Conservation (phyloP, 92 coral and sea anemone species). For the Phenganax subtilis region DNA sequence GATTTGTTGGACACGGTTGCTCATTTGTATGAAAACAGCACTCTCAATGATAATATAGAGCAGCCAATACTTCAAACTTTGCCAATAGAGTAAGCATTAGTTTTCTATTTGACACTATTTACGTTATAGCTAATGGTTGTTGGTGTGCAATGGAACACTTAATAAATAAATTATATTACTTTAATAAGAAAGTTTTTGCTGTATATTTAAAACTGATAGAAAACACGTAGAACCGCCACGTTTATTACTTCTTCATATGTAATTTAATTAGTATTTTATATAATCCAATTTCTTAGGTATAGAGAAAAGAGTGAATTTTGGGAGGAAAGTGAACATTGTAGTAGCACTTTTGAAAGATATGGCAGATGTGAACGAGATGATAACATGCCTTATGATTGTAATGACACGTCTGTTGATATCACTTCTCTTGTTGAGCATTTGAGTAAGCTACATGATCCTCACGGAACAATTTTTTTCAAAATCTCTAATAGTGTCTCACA, state of each 20-base stretch:
- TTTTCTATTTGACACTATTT: background rate
- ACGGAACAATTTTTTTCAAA: background rate
- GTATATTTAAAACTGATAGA: too few species aligned
- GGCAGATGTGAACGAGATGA: background rate
- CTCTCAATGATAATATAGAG: slow-evolving; percentile 3
- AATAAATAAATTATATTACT: background rate
- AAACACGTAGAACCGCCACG: too few species aligned
- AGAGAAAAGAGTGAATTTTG: slow-evolving; percentile 20
- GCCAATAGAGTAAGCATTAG: slow-evolving; percentile 22
- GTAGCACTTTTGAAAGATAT: slow-evolving; percentile 2
- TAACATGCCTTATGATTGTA: slow-evolving; percentile 2
- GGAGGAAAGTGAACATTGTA: background rate
- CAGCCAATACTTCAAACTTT: slow-evolving; percentile 15
- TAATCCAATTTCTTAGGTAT: slow-evolving; percentile 7
- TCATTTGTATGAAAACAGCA: slow-evolving; percentile 22
- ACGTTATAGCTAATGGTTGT: background rate
- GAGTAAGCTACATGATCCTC: background rate
- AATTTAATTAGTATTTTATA: too few species aligned
- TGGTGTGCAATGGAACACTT: background rate
- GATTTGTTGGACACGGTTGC: slow-evolving; percentile 28
- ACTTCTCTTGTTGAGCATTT: slow-evolving; percentile 28
- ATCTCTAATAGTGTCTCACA: background rate
- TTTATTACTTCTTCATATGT: too few species aligned
- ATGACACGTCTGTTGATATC: slow-evolving; percentile 19
- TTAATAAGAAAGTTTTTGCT: background rate